phyloP scores from a whole-genome alignment of 2,888 invertebrate species.

The Xestia rhomboidea region DNA sequence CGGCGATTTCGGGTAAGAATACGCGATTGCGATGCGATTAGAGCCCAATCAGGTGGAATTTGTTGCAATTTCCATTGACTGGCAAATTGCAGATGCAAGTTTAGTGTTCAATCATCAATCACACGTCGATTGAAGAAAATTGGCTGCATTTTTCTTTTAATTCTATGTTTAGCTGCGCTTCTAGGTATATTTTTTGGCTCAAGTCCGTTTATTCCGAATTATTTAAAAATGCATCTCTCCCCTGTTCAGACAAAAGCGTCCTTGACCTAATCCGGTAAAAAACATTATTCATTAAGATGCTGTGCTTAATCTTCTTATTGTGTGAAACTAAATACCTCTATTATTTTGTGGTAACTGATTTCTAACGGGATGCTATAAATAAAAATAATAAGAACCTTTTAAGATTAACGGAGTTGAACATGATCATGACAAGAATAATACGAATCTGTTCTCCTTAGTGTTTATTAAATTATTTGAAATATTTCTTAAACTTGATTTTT shows the following conservation, averaged over 20 bases:
- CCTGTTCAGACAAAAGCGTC: slow-evolving; percentile 16
- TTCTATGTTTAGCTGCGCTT: slow-evolving; percentile 52
- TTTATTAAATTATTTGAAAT: neutral
- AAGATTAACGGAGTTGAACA: slow-evolving; percentile 8
- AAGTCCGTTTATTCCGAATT: slow-evolving; percentile 32
- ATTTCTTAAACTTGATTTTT: neutral
- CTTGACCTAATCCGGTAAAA: slow-evolving; percentile 36
- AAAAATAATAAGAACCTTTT: slow-evolving; percentile 9
- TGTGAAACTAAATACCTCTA: neutral
- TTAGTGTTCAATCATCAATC: slow-evolving; percentile 84
- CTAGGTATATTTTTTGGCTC: slow-evolving; percentile 38
- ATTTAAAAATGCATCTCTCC: slow-evolving; percentile 34
- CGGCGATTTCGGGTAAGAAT: slow-evolving; percentile 76
- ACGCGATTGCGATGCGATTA: slow-evolving; percentile 79
- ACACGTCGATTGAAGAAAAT: slow-evolving; percentile 75
- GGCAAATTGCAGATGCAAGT: slow-evolving; percentile 84
- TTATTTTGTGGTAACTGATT: slow-evolving; percentile 18
- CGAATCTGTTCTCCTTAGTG: neutral
- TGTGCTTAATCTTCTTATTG: slow-evolving; percentile 27
- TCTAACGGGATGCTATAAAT: neutral
- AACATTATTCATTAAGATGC: slow-evolving; percentile 1
- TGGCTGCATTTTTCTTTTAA: slow-evolving; percentile 55
- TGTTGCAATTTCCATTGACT: slow-evolving; percentile 90
- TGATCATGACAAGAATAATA: neutral
- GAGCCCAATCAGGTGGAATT: slow-evolving; percentile 85